Evolutionary conservation across 2,888 invertebrate genomes (phyloP).

Genomic region (Icerya purchasi): DNA sequence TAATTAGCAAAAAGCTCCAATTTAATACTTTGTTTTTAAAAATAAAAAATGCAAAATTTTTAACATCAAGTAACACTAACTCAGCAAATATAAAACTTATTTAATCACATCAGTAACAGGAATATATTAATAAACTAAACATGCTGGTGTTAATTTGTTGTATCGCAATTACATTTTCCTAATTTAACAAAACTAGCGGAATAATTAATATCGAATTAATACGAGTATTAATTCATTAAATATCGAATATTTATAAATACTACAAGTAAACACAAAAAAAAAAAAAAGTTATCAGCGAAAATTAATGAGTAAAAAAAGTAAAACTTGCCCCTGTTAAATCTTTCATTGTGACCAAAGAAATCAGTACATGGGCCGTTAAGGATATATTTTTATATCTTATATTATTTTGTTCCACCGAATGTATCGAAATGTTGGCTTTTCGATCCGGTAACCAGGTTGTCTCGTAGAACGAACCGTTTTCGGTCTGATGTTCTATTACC

Average conservation of each 20-base stretch:
- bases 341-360: conserved; percentile 63
- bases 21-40: neutral
- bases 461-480: conserved; percentile 74
- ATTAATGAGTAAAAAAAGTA: too few species aligned
- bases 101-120: too few species aligned
- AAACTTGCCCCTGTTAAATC: conserved; percentile 45
- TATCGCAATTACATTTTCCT: too few species aligned
- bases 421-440: conserved; percentile 55
- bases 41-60: neutral
- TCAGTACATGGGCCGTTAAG: conserved; percentile 79
- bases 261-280: too few species aligned
- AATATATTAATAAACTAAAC: too few species aligned
- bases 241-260: too few species aligned
- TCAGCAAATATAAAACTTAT: conserved; percentile 10
- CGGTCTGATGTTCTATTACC: conserved; percentile 64
- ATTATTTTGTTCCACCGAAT: conserved; percentile 29
- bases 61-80: conserved; percentile 4
- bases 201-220: too few species aligned
- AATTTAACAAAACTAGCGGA: too few species aligned
- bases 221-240: too few species aligned
- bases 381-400: conserved; percentile 58
- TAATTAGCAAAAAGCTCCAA: neutral
- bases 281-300: too few species aligned
- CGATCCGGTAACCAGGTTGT: conserved; percentile 68
- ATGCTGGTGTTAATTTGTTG: too few species aligned